phyloP scores from a whole-genome alignment of 2,888 invertebrate species.

The Minunthozetes semirufus region DNA sequence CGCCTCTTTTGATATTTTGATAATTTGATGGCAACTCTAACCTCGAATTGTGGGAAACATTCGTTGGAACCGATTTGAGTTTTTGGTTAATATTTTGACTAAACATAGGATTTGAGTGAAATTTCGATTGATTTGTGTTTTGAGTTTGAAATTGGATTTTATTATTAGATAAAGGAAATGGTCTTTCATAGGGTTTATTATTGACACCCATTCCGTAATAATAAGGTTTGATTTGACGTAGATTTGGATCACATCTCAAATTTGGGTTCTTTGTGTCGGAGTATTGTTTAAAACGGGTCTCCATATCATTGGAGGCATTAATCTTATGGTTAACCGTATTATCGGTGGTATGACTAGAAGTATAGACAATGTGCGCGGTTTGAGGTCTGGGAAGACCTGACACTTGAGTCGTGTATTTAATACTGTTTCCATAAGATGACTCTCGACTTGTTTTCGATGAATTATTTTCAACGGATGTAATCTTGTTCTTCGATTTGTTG shows the following conservation, averaged over 20 bases:
- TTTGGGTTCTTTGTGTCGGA: neutral
- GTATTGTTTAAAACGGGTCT: neutral
- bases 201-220: conserved; percentile 14
- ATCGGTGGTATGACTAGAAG: conserved; percentile 25
- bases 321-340: neutral
- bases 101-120: neutral
- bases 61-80: neutral
- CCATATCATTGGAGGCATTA: neutral
- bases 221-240: conserved; percentile 27
- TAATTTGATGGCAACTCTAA: neutral
- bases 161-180: neutral
- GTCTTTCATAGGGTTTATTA: conserved; percentile 11
- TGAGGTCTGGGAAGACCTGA: conserved; percentile 38
- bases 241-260: conserved; percentile 12
- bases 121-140: neutral
- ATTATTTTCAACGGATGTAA: neutral
- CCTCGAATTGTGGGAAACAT: neutral
- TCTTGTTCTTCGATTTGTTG: neutral
- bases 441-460: neutral
- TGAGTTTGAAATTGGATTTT: neutral
- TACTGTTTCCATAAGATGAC: neutral
- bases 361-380: conserved; percentile 27
- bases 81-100: conserved; percentile 16
- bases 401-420: conserved; percentile 33
- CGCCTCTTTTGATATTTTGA: neutral